Conservation (phyloP, 2,113 vertebrate genomes). For the Rousettus leschenaultii region DNA sequence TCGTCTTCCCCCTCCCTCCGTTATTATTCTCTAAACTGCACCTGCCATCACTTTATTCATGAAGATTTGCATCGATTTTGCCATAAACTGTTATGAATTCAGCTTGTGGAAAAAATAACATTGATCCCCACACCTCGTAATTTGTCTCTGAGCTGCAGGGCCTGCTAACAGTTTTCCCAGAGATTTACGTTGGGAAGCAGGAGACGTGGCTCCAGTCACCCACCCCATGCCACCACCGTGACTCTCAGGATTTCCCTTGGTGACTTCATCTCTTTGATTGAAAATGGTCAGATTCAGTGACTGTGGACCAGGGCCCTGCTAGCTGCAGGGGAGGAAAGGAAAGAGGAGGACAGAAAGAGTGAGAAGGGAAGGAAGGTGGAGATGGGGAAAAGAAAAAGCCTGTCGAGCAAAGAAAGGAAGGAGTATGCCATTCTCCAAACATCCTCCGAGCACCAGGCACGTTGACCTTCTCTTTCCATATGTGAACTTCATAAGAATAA, state of each 20-base stretch:
- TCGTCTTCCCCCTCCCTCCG: background rate
- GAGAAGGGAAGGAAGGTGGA: background rate
- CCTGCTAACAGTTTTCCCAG: background rate
- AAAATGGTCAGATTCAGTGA: background rate
- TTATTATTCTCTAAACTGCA: background rate
- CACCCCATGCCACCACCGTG: rapidly evolving
- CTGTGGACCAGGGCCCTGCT: background rate
- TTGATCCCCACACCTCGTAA: conserved; percentile 65
- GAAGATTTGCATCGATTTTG: conserved; percentile 76
- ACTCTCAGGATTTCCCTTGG: background rate
- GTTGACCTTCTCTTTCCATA: background rate
- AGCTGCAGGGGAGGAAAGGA: background rate
- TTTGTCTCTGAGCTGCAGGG: conserved; percentile 38
- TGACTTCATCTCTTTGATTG: background rate
- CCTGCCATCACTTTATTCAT: conserved; percentile 51
- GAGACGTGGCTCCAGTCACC: background rate
- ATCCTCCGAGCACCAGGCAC: rapidly evolving
- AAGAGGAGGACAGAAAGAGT: rapidly evolving
- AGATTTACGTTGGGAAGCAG: conserved; percentile 52
- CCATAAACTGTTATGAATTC: conserved; percentile 75
- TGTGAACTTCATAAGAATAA: background rate
- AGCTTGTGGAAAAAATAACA: conserved; percentile 68
- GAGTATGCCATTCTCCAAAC: too few species aligned
- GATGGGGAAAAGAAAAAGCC: background rate
- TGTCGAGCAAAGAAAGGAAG: background rate